Conservation (phyloP, 2,113 vertebrate species). For the Syngnathus typhle region DNA sequence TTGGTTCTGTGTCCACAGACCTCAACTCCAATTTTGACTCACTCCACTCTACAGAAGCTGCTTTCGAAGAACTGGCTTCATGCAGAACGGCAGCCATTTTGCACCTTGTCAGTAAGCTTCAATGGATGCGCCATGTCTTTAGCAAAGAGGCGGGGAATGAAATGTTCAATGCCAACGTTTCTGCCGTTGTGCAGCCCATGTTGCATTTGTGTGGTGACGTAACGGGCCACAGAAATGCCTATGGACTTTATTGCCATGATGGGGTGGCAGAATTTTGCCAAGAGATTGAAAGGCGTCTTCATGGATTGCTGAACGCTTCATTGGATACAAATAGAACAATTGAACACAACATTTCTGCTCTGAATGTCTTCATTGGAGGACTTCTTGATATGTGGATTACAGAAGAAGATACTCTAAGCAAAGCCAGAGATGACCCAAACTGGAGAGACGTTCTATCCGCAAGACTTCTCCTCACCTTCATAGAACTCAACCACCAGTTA, state of each 20-base stretch:
- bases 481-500: slow-evolving; percentile 61
- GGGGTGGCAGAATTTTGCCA: slow-evolving; percentile 58
- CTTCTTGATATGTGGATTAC: slow-evolving; percentile 64
- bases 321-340: slow-evolving; percentile 13
- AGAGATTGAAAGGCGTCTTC: slow-evolving; percentile 27
- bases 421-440: slow-evolving; percentile 57
- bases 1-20: slow-evolving; percentile 73
- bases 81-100: slow-evolving; percentile 65
- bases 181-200: slow-evolving; percentile 14
- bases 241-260: slow-evolving; percentile 45
- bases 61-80: slow-evolving; percentile 66
- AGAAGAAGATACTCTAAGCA: slow-evolving; percentile 45
- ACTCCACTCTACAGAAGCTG: slow-evolving; percentile 63
- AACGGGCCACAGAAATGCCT: slow-evolving; percentile 11
- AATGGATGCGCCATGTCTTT: slow-evolving; percentile 58
- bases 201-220: slow-evolving; percentile 56
- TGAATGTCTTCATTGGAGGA: slow-evolving; percentile 53
- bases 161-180: background rate
- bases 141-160: slow-evolving; percentile 7
- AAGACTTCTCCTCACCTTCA: slow-evolving; percentile 64
- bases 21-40: slow-evolving; percentile 62
- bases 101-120: slow-evolving; percentile 64
- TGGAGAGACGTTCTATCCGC: slow-evolving; percentile 73
- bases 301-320: slow-evolving; percentile 39
- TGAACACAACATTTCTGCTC: slow-evolving; percentile 22